Conservation (phyloP, 2,888 invertebrate genomes). For the Drosophila falleni region DNA sequence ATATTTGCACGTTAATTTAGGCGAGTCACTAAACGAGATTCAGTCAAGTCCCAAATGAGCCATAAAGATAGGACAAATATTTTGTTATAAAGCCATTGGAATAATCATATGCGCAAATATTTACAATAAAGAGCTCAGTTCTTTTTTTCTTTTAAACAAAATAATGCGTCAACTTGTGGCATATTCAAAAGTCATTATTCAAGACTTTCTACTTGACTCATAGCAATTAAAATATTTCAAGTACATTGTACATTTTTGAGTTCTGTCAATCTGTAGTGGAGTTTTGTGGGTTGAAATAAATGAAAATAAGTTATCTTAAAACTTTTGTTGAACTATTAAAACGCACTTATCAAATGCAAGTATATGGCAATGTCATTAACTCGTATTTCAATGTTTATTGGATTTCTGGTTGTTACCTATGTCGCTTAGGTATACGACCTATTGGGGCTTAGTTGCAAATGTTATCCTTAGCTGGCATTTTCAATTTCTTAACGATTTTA, state of each 20-base stretch:
- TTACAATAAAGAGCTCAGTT: not conserved
- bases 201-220: constrained; percentile 20
- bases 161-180: constrained; percentile 15
- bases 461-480: constrained; percentile 5
- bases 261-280: not conserved
- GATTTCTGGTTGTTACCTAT: not conserved
- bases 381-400: not conserved
- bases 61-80: not conserved
- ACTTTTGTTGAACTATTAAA: not conserved
- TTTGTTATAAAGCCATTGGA: constrained; percentile 1
- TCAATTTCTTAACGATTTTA: constrained; percentile 24
- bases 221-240: not conserved
- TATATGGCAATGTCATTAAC: not conserved
- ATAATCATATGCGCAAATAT: constrained; percentile 8
- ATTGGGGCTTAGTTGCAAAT: not conserved
- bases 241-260: not conserved
- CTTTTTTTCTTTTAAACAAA: not conserved
- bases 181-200: not conserved
- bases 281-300: too few relatives aligned
- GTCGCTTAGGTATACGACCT: constrained; percentile 1
- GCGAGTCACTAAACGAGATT: not conserved
- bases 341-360: not conserved
- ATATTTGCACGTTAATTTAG: constrained; percentile 5
- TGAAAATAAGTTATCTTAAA: not conserved
- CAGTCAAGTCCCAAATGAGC: not conserved